Evolutionary conservation across 1,140 invertebrate genomes (phyloP), one percentile per base, ranked within the genome.

Genomic region (Hypsibius dujardini): DNA sequence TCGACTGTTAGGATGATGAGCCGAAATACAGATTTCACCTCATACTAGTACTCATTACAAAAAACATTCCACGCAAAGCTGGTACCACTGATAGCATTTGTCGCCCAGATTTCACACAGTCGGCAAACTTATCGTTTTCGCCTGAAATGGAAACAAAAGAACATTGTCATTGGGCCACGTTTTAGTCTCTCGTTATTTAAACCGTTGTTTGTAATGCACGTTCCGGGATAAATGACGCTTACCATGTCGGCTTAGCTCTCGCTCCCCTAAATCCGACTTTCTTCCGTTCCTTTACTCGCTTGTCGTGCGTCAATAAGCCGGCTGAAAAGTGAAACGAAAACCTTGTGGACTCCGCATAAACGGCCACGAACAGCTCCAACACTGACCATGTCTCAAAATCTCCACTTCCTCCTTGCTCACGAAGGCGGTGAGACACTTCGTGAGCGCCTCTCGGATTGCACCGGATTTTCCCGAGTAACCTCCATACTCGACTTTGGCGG

Each of bases 231-330:
- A 28, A 28, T 28, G 28, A 28, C 28, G 73, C 75, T 71, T 75
- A 79, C 94, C 94, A 98, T 72, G 91, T 94, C 76, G 86, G 91
- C 79, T 92, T 94, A 76, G 86, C 88, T 77, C 95, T 87, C 47
- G 93, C 90, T 76, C 89, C 89, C 77, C 85, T 85, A 82, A 94
- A 90, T 60, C 93, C 95, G 62, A 86, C 87, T 84, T 97, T 96
- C 85, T 95, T 95, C 75, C 95, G 85, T 80, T 98, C 94, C 73
- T 84, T 84, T 47, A 77, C 80, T 71, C 94, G 83, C 70, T 80
- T 82, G 79, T 98, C 95, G 76, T 82, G 81, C 47, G 88, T 90
- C 46, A 98, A 79, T 72, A 97, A 79, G 67, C 95, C 95, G 81
- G 92, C 93, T 87, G 76, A 76, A 84, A 81, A 59, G 70, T 14